Evolutionary conservation across 2,888 invertebrate species (phyloP).

Genomic region (Patella depressa): DNA sequence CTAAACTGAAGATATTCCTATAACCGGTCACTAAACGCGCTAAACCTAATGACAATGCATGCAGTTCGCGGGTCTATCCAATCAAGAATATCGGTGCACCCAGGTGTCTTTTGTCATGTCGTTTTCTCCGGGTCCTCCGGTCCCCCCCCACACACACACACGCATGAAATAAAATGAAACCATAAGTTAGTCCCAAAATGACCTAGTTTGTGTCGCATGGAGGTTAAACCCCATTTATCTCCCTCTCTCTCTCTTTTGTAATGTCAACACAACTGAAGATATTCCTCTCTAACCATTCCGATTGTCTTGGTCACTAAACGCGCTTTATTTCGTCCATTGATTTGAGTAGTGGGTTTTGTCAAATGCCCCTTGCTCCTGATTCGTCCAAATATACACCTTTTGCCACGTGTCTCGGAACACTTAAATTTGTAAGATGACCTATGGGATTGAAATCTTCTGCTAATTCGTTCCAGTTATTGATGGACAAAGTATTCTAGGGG

Average conservation of each 20-base stretch:
- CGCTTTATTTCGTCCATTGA: conserved; percentile 37
- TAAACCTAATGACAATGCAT: too few species aligned
- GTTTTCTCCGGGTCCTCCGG: too few species aligned
- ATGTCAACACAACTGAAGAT: neutral
- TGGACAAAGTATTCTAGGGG: conserved; percentile 33
- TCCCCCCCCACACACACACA: too few species aligned
- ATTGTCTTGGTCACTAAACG: conserved; percentile 29
- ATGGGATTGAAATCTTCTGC: conserved; percentile 35
- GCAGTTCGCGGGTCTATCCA: too few species aligned
- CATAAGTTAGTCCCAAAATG: too few species aligned
- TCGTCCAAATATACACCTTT: conserved; percentile 29
- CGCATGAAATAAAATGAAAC: neutral
- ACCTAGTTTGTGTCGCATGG: too few species aligned
- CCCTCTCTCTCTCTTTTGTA: too few species aligned
- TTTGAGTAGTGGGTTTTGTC: conserved; percentile 37
- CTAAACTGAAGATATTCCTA: too few species aligned
- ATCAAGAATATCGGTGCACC: conserved; percentile 21
- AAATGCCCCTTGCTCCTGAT: conserved; percentile 20
- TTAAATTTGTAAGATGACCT: conserved; percentile 32
- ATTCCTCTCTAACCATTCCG: conserved; percentile 27
- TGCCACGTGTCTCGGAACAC: conserved; percentile 35
- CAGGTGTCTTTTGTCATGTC: conserved; percentile 24
- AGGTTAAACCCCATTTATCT: neutral
- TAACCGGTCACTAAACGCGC: too few species aligned
- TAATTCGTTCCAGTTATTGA: conserved; percentile 36